phyloP scores from a whole-genome alignment of 1,140 invertebrate genomes.

The Bicyclus anynana region DNA sequence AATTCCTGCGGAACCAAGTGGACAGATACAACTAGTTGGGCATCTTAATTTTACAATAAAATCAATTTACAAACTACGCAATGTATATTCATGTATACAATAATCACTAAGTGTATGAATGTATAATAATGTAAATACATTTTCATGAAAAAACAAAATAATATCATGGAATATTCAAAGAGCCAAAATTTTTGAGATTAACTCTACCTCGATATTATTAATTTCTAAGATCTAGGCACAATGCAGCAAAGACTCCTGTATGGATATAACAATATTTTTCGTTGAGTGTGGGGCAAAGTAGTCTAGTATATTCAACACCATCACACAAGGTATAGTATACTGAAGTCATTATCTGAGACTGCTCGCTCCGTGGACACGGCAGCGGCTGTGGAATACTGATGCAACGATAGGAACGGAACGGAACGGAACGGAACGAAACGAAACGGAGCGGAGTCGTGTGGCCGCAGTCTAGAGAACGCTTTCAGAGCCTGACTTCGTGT shows the following conservation, averaged over 20 bases:
- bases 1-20: constrained; percentile 52
- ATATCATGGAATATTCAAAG: constrained; percentile 78
- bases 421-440: constrained; percentile 1
- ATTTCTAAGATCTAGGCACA: constrained; percentile 79
- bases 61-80: constrained; percentile 74
- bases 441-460: constrained; percentile 9
- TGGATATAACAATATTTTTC: constrained; percentile 75
- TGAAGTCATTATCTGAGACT: constrained; percentile 47
- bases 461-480: constrained; percentile 43
- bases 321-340: constrained; percentile 37
- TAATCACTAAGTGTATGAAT: constrained; percentile 74
- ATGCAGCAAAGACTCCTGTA: constrained; percentile 78
- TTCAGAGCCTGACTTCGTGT: constrained; percentile 44
- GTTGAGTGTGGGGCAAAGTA: constrained; percentile 73
- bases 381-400: constrained; percentile 13
- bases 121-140: constrained; percentile 76
- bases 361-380: constrained; percentile 23
- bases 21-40: constrained; percentile 63
- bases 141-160: constrained; percentile 76
- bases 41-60: constrained; percentile 70
- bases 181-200: constrained; percentile 78
- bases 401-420: constrained; percentile 18
- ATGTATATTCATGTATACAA: constrained; percentile 77
- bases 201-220: constrained; percentile 76
- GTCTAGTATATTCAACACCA: constrained; percentile 53